Conservation (phyloP, 2,888 invertebrate genomes). For the Tinea trinotella region DNA sequence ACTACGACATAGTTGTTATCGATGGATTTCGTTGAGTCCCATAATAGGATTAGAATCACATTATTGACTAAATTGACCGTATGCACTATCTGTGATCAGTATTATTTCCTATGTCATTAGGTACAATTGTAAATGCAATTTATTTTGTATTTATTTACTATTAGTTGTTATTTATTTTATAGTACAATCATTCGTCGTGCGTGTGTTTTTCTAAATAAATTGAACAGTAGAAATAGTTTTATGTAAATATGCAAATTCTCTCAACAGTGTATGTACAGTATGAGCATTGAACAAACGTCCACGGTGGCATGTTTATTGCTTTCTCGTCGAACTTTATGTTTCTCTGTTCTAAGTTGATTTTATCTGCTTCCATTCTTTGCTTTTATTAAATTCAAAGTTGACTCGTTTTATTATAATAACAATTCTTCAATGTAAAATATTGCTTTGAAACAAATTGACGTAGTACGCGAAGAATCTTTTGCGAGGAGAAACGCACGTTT, state of each 20-base stretch:
- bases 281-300: conserved; percentile 38
- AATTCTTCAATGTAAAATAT: background rate
- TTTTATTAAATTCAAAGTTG: conserved; percentile 34
- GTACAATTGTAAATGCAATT: conserved; percentile 2
- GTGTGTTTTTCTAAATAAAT: background rate
- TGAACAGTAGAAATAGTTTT: background rate
- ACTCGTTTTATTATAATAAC: conserved; percentile 1
- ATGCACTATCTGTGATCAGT: conserved; percentile 14
- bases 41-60: conserved; percentile 17
- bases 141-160: conserved; percentile 12
- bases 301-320: conserved; percentile 46
- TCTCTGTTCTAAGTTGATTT: conserved; percentile 31
- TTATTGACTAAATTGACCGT: conserved; percentile 17
- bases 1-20: conserved; percentile 48
- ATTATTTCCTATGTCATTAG: conserved; percentile 17
- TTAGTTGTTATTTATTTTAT: background rate
- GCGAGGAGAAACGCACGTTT: no score
- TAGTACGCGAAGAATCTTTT: no score
- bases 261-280: conserved; percentile 26
- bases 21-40: conserved; percentile 23
- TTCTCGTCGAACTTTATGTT: conserved; percentile 41
- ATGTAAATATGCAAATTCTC: background rate
- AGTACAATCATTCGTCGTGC: background rate
- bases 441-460: no score
- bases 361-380: conserved; percentile 34